These are phyloP conservation scores for Nothoprocta perdicaria DNA, from an alignment of 2,113 vertebrate species.

Conservation along the genomic window DNA sequence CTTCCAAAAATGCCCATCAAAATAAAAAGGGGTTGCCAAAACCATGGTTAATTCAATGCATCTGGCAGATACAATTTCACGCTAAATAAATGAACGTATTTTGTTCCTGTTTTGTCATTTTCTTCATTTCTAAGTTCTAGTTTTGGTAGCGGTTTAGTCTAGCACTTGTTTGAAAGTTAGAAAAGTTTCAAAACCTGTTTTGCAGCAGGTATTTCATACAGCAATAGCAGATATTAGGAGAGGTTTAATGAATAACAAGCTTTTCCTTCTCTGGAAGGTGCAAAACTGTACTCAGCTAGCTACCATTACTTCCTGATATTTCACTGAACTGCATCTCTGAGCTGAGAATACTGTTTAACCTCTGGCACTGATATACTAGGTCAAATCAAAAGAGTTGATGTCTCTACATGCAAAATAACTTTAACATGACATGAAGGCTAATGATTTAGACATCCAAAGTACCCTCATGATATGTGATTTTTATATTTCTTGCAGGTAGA, in stretches of 20 bases:
- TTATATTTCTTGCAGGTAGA: not conserved
- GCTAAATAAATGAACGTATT: not conserved
- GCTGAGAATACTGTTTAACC: not conserved
- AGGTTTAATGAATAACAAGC: not conserved
- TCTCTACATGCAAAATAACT: not conserved
- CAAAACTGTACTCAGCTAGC: not conserved
- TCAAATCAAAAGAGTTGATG: not conserved
- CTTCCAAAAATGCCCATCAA: not conserved
- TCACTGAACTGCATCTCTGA: not conserved
- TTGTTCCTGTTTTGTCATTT: not conserved
- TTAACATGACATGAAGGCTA: not conserved
- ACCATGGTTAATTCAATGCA: not conserved
- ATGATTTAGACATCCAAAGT: not conserved
- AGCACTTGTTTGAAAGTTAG: not conserved
- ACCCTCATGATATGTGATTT: not conserved
- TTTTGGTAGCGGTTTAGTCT: not conserved
- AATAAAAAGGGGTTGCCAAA: not conserved
- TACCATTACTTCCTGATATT: not conserved
- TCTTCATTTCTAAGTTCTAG: not conserved
- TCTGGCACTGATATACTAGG: not conserved
- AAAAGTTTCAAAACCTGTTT: not conserved
- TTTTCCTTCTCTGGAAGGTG: not conserved
- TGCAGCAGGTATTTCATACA: not conserved
- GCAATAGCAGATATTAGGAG: not conserved
- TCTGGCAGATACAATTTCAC: not conserved